Evolutionary conservation across 2,888 invertebrate genomes (phyloP), one percentile per base, ranked within the genome.

Genomic region (Nasonia oneida): DNA sequence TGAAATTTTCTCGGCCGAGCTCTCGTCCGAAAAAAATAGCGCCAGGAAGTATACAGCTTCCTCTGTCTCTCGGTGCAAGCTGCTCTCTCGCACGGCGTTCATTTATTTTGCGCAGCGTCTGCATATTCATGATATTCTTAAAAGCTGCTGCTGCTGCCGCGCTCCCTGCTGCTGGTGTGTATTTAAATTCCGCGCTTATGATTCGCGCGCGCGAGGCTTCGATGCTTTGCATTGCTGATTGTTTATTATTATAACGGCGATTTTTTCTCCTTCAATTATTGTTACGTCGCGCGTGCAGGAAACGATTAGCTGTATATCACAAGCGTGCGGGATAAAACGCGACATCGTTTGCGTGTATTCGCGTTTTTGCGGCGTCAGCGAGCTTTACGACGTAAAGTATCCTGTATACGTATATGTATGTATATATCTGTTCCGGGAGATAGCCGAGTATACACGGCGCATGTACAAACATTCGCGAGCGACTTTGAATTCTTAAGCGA

Each of bases 61-160:
- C 2, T 61, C 57, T 18, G 29, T 1, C 57, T 61, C 57, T 61
- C 6, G 10, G 12, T 42, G 47, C 23, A 42, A 76, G 23, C 70
- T 64, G 33, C 47, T 29, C 47, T 29, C 76, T 15, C 50, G 76
- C 47, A 47, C 74, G 15, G 64, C 74, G 15, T 76, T 73, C 75
- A 53, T 76, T 82, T 82, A 82, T 75, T 64, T 82, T 53, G 67
- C 39, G 50, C 50, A 47, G 57, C 53, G 61, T 42, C 57, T 77
- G 76, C 67, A 77, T 83, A 83, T 83, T 76, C 77, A 77, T 77
- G 47, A 70, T 76, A 76, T 77, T 76, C 70, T 70, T 82, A 76
- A 73, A 73, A 76, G 76, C 70, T 37, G 74, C 12, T 37, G 73
- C 29, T 42, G 71, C 6, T 42, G 42, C 57, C 1, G 29, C 29